phyloP scores from a whole-genome alignment of 2,113 vertebrate genomes.

The Addax nasomaculatus region DNA sequence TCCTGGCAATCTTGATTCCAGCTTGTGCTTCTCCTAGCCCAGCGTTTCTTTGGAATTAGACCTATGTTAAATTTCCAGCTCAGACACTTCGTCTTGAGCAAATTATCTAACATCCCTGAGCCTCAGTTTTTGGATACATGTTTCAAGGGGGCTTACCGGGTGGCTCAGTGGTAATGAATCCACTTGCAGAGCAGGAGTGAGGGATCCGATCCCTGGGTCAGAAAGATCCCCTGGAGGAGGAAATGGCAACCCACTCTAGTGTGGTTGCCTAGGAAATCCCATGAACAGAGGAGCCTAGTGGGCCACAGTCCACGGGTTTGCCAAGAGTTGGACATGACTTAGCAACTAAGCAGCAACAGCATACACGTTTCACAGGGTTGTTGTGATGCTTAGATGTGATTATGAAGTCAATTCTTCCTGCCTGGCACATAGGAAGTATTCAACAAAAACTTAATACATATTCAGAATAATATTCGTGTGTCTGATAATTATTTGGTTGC shows the following conservation, averaged over 20 bases:
- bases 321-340: background rate
- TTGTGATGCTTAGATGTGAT: conserved; percentile 1
- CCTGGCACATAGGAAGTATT: background rate
- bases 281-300: background rate
- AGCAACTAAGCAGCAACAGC: background rate
- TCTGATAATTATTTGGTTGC: background rate
- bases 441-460: background rate
- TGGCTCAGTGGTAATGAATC: background rate
- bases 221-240: background rate
- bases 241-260: background rate
- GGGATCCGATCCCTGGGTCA: background rate
- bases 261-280: background rate
- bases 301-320: background rate
- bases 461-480: background rate
- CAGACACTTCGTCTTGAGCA: background rate
- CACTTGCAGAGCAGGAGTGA: background rate
- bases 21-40: no score
- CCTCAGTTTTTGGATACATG: background rate
- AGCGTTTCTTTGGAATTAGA: background rate
- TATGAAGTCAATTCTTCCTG: background rate
- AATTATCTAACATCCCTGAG: background rate
- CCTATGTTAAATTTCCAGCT: background rate
- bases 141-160: background rate
- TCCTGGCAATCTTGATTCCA: no score
- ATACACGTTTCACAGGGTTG: background rate